These are phyloP conservation scores for Drosophila prostipennis DNA, from an alignment of 2,888 invertebrate genomes.

Conservation along the genomic window DNA sequence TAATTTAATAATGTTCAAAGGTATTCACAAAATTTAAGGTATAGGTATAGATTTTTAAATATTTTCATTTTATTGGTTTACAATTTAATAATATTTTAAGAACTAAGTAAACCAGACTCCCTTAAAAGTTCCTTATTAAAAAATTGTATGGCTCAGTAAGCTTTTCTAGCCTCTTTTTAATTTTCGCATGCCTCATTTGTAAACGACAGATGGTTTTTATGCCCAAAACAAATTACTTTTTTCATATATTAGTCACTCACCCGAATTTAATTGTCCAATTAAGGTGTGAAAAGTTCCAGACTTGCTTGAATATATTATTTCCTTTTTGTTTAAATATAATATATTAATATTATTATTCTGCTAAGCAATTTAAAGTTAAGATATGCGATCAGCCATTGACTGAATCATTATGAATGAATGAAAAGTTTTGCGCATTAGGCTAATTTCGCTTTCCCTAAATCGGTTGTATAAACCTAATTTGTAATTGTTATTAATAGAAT, in stretches of 20 bases:
- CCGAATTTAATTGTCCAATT: constrained; percentile 1
- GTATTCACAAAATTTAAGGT: background rate
- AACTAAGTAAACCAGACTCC: no score
- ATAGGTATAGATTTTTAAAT: no score
- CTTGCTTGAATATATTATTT: background rate
- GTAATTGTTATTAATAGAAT: constrained; percentile 22
- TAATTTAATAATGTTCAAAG: background rate
- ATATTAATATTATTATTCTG: background rate
- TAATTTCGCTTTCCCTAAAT: background rate
- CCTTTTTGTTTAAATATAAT: background rate
- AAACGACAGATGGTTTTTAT: constrained; percentile 1
- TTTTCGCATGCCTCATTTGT: background rate
- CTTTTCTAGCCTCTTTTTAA: background rate
- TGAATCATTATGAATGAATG: background rate
- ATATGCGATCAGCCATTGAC: background rate
- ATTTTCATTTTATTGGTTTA: no score
- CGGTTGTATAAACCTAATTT: background rate
- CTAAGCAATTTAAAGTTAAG: background rate
- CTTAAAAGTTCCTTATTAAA: no score
- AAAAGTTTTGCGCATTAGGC: no score
- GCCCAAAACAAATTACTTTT: no score
- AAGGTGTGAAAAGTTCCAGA: background rate
- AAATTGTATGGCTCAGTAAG: no score
- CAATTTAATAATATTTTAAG: no score
- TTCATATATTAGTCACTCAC: constrained; percentile 12